phyloP scores from a whole-genome alignment of 2,113 vertebrate genomes.

The Murina feae region DNA sequence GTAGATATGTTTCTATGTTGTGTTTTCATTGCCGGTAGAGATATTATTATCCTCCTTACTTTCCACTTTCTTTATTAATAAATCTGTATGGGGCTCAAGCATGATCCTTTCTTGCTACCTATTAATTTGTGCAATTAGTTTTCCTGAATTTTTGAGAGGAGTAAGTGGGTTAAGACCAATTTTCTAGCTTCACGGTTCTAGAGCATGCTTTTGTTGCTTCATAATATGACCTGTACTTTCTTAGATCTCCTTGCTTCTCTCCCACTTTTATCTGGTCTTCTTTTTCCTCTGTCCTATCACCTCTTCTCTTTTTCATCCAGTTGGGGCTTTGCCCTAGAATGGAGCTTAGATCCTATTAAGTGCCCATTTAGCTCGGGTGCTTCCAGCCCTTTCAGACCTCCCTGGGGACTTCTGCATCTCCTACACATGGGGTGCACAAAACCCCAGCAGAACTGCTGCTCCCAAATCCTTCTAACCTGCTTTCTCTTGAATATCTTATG shows the following conservation, averaged over 20 bases:
- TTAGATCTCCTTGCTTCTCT: neutral
- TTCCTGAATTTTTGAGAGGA: neutral
- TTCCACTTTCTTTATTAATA: neutral
- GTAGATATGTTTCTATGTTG: neutral
- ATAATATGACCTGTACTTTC: neutral
- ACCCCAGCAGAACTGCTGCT: neutral
- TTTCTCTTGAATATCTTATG: neutral
- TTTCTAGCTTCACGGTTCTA: neutral
- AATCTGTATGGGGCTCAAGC: neutral
- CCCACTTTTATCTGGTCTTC: neutral
- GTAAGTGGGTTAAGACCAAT: neutral
- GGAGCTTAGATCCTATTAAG: neutral
- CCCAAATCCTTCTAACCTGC: neutral
- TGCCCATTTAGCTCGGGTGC: neutral
- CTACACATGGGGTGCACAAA: accelerated
- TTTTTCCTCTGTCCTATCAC: neutral
- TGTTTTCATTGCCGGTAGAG: neutral
- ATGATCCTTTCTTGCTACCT: neutral
- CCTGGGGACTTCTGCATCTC: neutral
- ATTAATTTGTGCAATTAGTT: neutral
- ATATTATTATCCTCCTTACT: neutral
- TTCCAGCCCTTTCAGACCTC: neutral
- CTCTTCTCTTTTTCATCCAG: neutral
- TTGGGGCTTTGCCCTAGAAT: neutral
- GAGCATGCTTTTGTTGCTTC: neutral